phyloP scores from a whole-genome alignment of 2,888 invertebrate genomes.

The Aromia moschata region DNA sequence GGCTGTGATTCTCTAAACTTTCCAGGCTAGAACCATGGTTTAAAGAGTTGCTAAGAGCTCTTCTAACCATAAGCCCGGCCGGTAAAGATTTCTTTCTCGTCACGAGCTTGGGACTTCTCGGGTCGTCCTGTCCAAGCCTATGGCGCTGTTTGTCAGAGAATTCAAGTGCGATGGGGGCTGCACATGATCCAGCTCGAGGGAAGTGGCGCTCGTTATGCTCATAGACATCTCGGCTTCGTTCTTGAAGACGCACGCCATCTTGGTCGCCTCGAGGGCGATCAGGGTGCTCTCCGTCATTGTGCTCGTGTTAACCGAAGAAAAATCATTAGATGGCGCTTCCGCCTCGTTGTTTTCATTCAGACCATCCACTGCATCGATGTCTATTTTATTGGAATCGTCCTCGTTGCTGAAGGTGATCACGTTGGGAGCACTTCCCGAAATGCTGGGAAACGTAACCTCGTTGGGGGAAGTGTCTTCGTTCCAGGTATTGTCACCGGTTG shows the following conservation, averaged over 20 bases:
- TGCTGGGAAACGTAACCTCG: slow-evolving; percentile 82
- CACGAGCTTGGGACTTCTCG: slow-evolving; percentile 54
- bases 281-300: slow-evolving; percentile 76
- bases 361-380: slow-evolving; percentile 44
- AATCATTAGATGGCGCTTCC: slow-evolving; percentile 54
- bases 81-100: slow-evolving; percentile 74
- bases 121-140: slow-evolving; percentile 40
- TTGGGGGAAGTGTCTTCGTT: slow-evolving; percentile 82
- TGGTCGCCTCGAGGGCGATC: slow-evolving; percentile 80
- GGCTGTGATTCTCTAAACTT: slow-evolving; percentile 69
- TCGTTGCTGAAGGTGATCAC: slow-evolving; percentile 75
- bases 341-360: slow-evolving; percentile 37
- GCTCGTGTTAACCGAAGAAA: slow-evolving; percentile 66
- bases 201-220: slow-evolving; percentile 70
- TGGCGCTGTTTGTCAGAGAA: slow-evolving; percentile 65
- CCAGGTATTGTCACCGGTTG: slow-evolving; percentile 75
- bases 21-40: slow-evolving; percentile 68
- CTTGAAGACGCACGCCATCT: slow-evolving; percentile 70
- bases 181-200: slow-evolving; percentile 77
- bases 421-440: slow-evolving; percentile 79
- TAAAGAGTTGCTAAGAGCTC: slow-evolving; percentile 70
- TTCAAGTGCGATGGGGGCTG: slow-evolving; percentile 83
- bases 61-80: slow-evolving; percentile 74
- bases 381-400: slow-evolving; percentile 46
- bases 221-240: slow-evolving; percentile 67